Conservation (phyloP, 2,113 vertebrate species). For the Casuarius casuarius region DNA sequence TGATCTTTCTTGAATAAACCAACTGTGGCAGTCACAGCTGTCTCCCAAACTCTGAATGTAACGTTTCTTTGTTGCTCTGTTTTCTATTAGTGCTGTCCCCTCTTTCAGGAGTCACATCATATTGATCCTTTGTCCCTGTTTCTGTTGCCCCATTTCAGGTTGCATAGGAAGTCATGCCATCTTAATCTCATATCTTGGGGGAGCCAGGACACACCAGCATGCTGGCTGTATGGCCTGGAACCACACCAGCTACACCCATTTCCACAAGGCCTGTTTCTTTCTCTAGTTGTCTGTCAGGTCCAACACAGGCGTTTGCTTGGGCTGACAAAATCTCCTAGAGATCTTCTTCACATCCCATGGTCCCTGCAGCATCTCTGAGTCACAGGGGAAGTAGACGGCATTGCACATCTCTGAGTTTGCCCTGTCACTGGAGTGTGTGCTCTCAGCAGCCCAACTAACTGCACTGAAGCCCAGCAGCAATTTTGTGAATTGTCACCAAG, state of each 20-base stretch:
- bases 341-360: not conserved
- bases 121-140: not conserved
- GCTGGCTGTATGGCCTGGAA: not conserved
- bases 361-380: not conserved
- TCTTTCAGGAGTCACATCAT: not conserved
- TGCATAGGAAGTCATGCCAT: not conserved
- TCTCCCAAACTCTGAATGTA: not conserved
- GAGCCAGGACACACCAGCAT: not conserved
- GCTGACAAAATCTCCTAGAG: not conserved
- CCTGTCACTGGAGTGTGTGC: accelerated
- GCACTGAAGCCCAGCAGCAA: not conserved
- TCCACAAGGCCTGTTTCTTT: not conserved
- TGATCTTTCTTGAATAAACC: not conserved
- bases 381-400: not conserved
- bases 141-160: not conserved
- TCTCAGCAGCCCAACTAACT: not conserved
- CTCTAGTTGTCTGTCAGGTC: not conserved
- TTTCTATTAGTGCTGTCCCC: not conserved
- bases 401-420: not conserved
- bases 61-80: not conserved
- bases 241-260: not conserved
- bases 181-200: not conserved
- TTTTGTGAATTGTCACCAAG: not conserved
- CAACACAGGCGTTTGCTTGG: accelerated
- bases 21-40: not conserved